phyloP scores from a whole-genome alignment of 2,888 invertebrate genomes.

The Synergus umbraculus region DNA sequence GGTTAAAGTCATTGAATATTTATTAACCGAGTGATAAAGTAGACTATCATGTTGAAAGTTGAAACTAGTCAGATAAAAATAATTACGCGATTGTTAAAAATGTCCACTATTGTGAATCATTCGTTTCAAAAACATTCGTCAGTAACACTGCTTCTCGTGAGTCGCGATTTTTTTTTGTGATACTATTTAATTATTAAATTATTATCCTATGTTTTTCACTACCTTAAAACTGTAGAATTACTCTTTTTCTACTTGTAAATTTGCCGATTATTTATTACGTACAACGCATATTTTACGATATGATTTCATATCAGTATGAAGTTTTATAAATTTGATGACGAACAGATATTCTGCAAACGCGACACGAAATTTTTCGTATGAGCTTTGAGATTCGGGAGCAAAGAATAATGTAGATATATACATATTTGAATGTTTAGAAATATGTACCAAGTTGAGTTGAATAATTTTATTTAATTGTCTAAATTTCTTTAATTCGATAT shows the following conservation, averaged over 20 bases:
- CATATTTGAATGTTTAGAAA: conserved; percentile 15
- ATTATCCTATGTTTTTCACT: conserved; percentile 1
- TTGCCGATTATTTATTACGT: neutral
- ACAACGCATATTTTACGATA: neutral
- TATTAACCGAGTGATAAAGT: conserved; percentile 19
- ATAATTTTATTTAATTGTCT: neutral
- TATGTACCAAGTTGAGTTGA: neutral
- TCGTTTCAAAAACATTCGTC: neutral
- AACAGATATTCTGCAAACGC: neutral
- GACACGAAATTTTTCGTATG: conserved; percentile 15
- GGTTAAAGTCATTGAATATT: conserved; percentile 4
- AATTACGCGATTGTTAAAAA: conserved; percentile 18
- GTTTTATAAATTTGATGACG: neutral
- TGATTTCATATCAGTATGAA: conserved; percentile 13
- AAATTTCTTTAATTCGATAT: neutral
- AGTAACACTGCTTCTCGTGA: conserved; percentile 37
- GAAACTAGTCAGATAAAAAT: conserved; percentile 28
- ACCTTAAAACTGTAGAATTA: neutral
- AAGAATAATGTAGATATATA: conserved; percentile 33
- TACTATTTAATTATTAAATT: conserved; percentile 9
- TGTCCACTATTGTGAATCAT: conserved; percentile 26
- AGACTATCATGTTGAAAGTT: conserved; percentile 33
- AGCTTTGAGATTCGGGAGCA: conserved; percentile 24
- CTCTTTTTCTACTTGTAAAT: conserved; percentile 1
- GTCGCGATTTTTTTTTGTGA: conserved; percentile 33